Evolutionary conservation across 2,888 invertebrate genomes (phyloP), one percentile per base, ranked within the genome.

Genomic region (Liopterus haemorrhoidalis): DNA sequence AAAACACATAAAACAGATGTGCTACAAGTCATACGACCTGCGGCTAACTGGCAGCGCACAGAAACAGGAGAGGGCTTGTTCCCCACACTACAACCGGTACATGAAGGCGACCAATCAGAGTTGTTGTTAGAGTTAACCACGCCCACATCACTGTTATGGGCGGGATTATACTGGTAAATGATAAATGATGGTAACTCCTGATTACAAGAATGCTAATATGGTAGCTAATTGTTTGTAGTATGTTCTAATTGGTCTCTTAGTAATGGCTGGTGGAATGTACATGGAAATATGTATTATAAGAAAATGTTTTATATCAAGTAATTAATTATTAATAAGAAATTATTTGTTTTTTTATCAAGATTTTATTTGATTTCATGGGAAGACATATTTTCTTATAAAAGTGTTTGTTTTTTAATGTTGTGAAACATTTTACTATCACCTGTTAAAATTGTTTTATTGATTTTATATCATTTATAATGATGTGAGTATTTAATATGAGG

Each of bases 111-210:
- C 52, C 40, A 47, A 52, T 51, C 51, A 56, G 56, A 58, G 56
- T 56, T 58, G 57, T 48, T 50, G 55, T 54, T 55, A 51, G 53
- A 54, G 55, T 48, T 39, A 49, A 48, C 28, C 32, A 19, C 41
- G 46, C 38, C 65, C 65, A 66, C 64, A 65, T 50, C 48, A 27
- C 31, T 5, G 12, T 6, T 16, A 33, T 49, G 52, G 64, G 64
- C 60, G 63, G 56, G 46, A 9, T 36, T 37, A 42, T 30, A 27
- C 31, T 39, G 48, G 42, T 9, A 27, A 50, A 54, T 56, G 63
- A 64, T 64, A 65, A 64, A 66, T 67, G 66, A 67, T 67, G 67
- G 67, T 64, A 66, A 63, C 63, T 59, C 58, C 57, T 59, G 62
- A 63, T 65, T 65, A 65, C 59, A 59, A 58, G 59, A 59, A 62